Evolutionary conservation across 1,140 invertebrate species (phyloP), one percentile per base, ranked within the genome.

Genomic region (Papilio xuthus): DNA sequence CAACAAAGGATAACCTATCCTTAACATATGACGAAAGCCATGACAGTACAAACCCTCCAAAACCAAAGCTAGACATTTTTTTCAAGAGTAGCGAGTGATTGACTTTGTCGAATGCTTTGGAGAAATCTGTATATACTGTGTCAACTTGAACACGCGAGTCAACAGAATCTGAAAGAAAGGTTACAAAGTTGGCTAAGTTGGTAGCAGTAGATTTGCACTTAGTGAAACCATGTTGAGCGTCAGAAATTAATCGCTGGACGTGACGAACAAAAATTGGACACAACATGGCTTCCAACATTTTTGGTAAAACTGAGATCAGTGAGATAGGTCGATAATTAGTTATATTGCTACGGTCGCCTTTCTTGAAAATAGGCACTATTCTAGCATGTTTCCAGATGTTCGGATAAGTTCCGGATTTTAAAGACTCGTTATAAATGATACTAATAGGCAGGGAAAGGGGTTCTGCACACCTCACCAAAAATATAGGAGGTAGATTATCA

Each of bases 291-390:
- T 83, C 79, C 32, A 79, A 80, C 23, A 78, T 15, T 69, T 83
- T 83, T 15, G 82, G 26, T 6, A 80, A 60, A n/a, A 47, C 15
- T 26, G 44, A 69, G 23, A 83, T 56, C 20, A 83, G 77, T 37
- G 76, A 80, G 50, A 83, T 78, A 37, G 81, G 81, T 50, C 81
- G 75, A 28, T 83, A 83, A 75, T 83, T 83, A 15, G 23, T 28
- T 20, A 81, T 70, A 15, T 20, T 15, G n/a, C 70, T 60, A 3
- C 23, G 37, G 12, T 77, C 67, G 32, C 60, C 77, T 20, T 20
- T 71, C 56, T n/a, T n/a, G n/a, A n/a, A n/a, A n/a, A n/a, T n/a
- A n/a, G n/a, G n/a, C n/a, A n/a, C n/a, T n/a, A n/a, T 83, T 42
- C 60, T 79, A 7, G 82, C 79, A n/a, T 70, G n/a, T 71, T 83